Evolutionary conservation across 2,113 vertebrate species (phyloP).

Genomic region (Calypte anna): DNA sequence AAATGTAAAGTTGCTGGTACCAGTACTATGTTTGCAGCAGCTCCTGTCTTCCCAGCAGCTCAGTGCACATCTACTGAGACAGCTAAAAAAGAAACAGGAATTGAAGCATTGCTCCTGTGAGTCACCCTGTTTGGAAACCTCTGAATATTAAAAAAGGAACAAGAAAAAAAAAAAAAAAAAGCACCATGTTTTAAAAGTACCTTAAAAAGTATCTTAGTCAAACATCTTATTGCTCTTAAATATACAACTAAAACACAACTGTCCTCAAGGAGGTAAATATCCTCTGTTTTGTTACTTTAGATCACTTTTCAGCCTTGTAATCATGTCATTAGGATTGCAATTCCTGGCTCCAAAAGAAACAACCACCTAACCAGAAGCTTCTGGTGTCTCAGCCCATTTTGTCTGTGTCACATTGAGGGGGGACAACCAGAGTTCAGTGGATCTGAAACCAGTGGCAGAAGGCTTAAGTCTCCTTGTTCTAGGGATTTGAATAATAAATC

Average conservation of each 20-base stretch:
- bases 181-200: slow-evolving; percentile 12
- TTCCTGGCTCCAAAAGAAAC: slow-evolving; percentile 23
- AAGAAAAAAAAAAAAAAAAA: neutral
- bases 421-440: slow-evolving; percentile 14
- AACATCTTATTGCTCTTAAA: slow-evolving; percentile 53
- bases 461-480: neutral
- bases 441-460: neutral
- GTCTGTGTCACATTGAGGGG: neutral
- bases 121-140: slow-evolving; percentile 50
- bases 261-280: slow-evolving; percentile 58
- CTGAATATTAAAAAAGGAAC: neutral
- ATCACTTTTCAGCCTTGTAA: slow-evolving; percentile 47
- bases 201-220: slow-evolving; percentile 27
- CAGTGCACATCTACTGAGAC: neutral
- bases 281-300: slow-evolving; percentile 42
- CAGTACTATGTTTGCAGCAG: neutral
- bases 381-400: slow-evolving; percentile 17
- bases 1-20: neutral
- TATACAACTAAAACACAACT: slow-evolving; percentile 27
- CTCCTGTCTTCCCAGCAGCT: neutral
- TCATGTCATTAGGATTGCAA: neutral
- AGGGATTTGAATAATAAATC: neutral
- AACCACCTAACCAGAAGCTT: slow-evolving; percentile 15
- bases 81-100: neutral
- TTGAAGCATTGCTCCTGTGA: neutral